Percentiles rank a stretch among this genome's conserved stretches.
Conservation (phyloP, 2,888 invertebrate genomes). For the Drosophila fulvimacula region DNA sequence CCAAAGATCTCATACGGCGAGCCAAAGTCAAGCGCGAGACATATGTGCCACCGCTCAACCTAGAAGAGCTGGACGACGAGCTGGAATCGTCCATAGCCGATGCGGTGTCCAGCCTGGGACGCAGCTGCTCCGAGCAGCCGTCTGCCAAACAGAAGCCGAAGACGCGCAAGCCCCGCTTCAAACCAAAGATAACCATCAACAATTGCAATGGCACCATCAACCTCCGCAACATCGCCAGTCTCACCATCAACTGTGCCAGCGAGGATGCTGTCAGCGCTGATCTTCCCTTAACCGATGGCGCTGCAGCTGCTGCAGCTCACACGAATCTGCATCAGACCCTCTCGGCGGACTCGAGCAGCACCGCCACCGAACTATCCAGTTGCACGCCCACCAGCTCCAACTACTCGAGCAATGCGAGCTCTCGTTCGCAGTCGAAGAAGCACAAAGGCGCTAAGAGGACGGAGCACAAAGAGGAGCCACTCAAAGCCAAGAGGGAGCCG, state of each 20-base stretch:
- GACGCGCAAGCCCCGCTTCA: conserved; percentile 74
- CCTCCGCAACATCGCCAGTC: conserved; percentile 83
- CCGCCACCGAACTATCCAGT: conserved; percentile 58
- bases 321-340: conserved; percentile 29
- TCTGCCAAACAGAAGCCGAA: conserved; percentile 52
- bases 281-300: conserved; percentile 57
- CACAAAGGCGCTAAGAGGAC: conserved; percentile 44
- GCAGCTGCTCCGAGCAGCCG: conserved; percentile 53
- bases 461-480: not conserved
- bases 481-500: conserved; percentile 5
- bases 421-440: conserved; percentile 81
- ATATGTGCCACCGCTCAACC: conserved; percentile 76
- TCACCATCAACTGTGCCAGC: conserved; percentile 84
- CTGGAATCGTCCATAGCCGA: conserved; percentile 81
- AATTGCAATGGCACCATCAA: conserved; percentile 85
- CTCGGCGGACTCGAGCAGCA: conserved; percentile 41
- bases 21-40: conserved; percentile 73
- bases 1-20: conserved; percentile 83
- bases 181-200: conserved; percentile 84
- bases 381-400: conserved; percentile 74
- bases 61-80: conserved; percentile 81
- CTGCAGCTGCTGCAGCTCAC: conserved; percentile 26
- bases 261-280: conserved; percentile 80
- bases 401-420: conserved; percentile 79
- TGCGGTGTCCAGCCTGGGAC: conserved; percentile 78